Base-by-base conservation (phyloP, 2,888 invertebrate species). In the Agrilus biguttatus region DNA sequence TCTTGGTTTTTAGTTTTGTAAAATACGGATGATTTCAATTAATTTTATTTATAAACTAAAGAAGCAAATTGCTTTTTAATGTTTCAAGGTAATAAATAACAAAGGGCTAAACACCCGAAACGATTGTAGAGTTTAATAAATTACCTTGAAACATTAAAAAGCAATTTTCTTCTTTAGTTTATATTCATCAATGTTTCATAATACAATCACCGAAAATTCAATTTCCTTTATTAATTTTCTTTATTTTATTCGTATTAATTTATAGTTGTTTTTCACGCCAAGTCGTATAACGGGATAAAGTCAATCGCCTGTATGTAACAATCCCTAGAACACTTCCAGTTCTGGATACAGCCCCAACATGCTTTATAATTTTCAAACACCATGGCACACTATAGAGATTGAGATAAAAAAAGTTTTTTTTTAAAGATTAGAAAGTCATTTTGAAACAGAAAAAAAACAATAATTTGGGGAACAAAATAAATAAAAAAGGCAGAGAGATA, bases 361-460 rank as follows among this genome's bases (percentile, higher is more conserved):
- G 46, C 83, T 84, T 0, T 84, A 80, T 59, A 83, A 84, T 60
- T 86, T 88, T 5, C 83, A 83, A 60, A 87, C 87, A 6, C 88
- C 88, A 1, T 97, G 95, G 95, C 85, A 86, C 57, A 85, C 90
- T 4, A 81, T 87, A 4, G 93, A 93, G 53, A 84, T 96, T 55
- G 87, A 86, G 68, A 63, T 61, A 45, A 49, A 44, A 42, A 17
- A n/a, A 32, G 14, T 13, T 21, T 14, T 13, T 14, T n/a, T 14
- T 33, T 33, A 13, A 2, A 40, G 3, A 17, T n/a, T n/a, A n/a
- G n/a, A 17, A 8, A 21, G 3, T 13, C 14, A 17, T 6, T 21
- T 21, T 21, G 1, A 21, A 21, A 8, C 6, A 14, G 8, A n/a
- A 35, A 35, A 6, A 5, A 35, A 17, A n/a, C n/a, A n/a, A n/a